Conservation (phyloP, 2,113 vertebrate species). For the Shinisaurus crocodilurus region DNA sequence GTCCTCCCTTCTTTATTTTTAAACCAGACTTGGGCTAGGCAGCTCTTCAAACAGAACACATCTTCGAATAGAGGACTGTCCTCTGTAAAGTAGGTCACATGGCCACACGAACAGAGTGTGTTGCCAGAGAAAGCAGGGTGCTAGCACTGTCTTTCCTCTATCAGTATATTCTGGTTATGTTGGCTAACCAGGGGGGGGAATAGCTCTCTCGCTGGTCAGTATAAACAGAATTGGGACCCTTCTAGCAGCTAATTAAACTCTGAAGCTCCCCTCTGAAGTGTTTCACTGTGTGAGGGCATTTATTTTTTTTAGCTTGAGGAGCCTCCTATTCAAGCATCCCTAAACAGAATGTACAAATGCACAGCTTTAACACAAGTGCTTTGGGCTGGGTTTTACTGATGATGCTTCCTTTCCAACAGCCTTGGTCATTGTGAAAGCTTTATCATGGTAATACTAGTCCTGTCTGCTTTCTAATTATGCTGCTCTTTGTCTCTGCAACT, state of each 20-base stretch:
- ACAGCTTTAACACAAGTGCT: background rate
- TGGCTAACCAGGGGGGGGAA: background rate
- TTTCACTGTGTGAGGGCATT: background rate
- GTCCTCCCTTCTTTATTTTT: too few relatives aligned
- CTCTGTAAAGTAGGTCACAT: too few relatives aligned
- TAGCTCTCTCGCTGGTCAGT: background rate
- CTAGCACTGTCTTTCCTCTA: background rate
- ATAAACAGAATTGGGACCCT: background rate
- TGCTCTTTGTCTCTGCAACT: slow-evolving; percentile 12
- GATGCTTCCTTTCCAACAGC: background rate
- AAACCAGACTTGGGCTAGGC: too few relatives aligned
- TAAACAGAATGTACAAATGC: background rate
- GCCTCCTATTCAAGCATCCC: background rate
- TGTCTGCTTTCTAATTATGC: slow-evolving; percentile 55
- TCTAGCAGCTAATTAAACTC: background rate
- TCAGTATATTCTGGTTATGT: background rate
- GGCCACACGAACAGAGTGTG: too few relatives aligned
- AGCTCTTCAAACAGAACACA: too few relatives aligned
- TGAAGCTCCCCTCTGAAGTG: background rate
- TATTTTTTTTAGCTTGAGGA: background rate
- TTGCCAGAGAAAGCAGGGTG: background rate
- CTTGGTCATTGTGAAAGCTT: background rate
- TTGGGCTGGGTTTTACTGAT: background rate
- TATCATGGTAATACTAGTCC: slow-evolving; percentile 16
- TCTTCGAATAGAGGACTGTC: too few relatives aligned